Percentiles rank a stretch among this genome's conserved stretches.
phyloP scores from a whole-genome alignment of 2,797 vertebrate genomes.

The Amblyopsis hoosieri region DNA sequence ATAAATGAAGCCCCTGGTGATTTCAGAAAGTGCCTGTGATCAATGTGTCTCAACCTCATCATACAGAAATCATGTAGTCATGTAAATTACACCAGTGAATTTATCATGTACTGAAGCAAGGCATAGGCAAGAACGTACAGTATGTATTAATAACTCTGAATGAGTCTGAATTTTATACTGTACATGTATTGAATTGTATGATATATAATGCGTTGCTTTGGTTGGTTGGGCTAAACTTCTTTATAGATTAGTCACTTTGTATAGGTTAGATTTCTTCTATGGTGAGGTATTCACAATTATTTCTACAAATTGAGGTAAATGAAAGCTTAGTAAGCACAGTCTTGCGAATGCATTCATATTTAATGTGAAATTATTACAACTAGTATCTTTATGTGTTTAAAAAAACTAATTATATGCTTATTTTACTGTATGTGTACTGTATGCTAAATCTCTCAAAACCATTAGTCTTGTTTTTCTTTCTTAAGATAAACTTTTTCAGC shows the following conservation, averaged over 20 bases:
- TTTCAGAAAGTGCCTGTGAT: constrained; percentile 79
- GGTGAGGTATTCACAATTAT: constrained; percentile 11
- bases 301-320: constrained; percentile 23
- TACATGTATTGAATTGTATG: background rate
- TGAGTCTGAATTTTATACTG: too few species aligned
- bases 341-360: constrained; percentile 65
- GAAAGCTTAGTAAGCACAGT: constrained; percentile 50
- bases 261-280: constrained; percentile 9
- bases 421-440: constrained; percentile 43
- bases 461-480: constrained; percentile 10
- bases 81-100: constrained; percentile 12
- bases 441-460: constrained; percentile 34
- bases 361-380: constrained; percentile 43
- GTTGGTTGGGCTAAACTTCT: constrained; percentile 25
- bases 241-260: constrained; percentile 1
- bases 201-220: constrained; percentile 26
- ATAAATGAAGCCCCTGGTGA: constrained; percentile 46
- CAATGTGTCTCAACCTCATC: constrained; percentile 49
- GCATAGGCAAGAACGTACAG: background rate
- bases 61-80: constrained; percentile 22
- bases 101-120: background rate
- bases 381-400: constrained; percentile 44
- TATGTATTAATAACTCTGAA: background rate
- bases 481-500: constrained; percentile 50
- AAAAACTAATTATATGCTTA: constrained; percentile 36